Evolutionary conservation across 2,797 vertebrate genomes (phyloP).

Genomic region (Notoglanidium macrostoma): DNA sequence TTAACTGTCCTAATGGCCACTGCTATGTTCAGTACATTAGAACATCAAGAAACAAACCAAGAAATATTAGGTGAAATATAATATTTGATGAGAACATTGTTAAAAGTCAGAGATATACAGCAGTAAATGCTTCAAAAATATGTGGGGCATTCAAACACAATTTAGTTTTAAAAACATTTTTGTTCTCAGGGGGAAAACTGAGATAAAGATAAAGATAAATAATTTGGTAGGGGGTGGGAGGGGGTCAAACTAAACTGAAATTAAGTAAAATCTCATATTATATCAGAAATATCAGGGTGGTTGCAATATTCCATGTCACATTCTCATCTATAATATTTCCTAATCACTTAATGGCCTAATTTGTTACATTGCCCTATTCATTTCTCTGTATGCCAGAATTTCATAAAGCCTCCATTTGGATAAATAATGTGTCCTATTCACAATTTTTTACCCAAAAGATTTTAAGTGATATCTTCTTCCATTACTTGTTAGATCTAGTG

Average conservation of each 20-base stretch:
- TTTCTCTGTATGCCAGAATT: background rate
- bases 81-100: background rate
- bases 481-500: background rate
- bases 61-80: background rate
- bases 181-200: background rate
- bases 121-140: background rate
- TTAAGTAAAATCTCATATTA: background rate
- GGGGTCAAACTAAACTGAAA: no score
- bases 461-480: background rate
- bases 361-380: background rate
- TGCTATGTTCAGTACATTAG: background rate
- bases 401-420: conserved; percentile 10
- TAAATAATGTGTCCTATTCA: conserved; percentile 7
- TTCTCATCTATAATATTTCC: background rate
- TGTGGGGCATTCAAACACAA: background rate
- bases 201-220: background rate
- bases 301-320: background rate
- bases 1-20: background rate
- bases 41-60: background rate
- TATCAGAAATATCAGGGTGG: background rate
- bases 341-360: background rate
- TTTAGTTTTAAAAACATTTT: background rate
- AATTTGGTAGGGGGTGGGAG: no score
- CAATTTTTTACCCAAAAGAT: background rate
- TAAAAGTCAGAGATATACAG: background rate